These are phyloP conservation scores for Pangasius krempfi DNA, from an alignment of 2,797 vertebrate genomes.

Conservation along the genomic window DNA sequence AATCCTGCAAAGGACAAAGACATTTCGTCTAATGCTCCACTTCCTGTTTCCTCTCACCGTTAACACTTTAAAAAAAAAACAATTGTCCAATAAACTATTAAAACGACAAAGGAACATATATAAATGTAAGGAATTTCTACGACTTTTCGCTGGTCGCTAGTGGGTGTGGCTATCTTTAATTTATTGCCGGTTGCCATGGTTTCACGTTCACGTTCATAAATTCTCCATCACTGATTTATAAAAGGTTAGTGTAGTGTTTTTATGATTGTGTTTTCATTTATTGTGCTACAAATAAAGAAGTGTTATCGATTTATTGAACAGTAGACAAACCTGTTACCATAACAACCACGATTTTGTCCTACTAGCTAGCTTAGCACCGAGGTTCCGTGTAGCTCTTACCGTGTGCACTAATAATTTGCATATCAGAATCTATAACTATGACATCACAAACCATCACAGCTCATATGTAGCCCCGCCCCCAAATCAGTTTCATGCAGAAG, in stretches of 20 bases:
- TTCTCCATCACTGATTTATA: too few species aligned
- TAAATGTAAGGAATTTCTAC: not conserved
- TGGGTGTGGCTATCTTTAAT: not conserved
- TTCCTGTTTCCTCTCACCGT: not conserved
- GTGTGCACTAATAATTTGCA: not conserved
- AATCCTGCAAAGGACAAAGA: slow-evolving; percentile 76
- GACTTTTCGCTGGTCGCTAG: not conserved
- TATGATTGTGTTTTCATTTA: too few species aligned
- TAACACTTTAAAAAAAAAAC: not conserved
- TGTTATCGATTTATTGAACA: not conserved
- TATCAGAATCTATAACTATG: not conserved
- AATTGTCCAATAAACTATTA: not conserved
- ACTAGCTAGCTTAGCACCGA: not conserved
- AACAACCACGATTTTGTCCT: not conserved
- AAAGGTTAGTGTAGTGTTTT: too few species aligned
- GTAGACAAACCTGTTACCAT: not conserved
- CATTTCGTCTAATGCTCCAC: not conserved
- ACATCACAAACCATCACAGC: not conserved
- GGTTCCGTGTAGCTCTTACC: not conserved
- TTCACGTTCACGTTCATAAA: not conserved
- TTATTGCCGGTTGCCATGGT: not conserved
- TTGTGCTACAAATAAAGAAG: not conserved
- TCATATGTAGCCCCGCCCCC: not conserved
- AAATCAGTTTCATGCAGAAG: not conserved
- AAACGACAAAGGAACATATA: not conserved